Conservation (phyloP, 2,888 invertebrate species). For the Drosophila mayaguana region DNA sequence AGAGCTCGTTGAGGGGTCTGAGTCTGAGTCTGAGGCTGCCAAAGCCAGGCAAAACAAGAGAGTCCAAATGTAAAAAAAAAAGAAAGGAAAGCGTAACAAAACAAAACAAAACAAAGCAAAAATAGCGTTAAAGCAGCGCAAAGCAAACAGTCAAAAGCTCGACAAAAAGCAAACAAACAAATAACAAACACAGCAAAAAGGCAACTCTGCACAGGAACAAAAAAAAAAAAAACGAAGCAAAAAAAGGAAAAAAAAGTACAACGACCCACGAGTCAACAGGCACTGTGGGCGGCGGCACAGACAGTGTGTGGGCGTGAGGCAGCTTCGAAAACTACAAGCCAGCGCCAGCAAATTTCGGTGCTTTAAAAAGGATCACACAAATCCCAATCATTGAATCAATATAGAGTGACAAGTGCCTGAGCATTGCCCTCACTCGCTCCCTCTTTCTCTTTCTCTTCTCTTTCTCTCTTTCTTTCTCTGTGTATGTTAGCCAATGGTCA, state of each 20-base stretch:
- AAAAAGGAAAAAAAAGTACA: constrained; percentile 5
- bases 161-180: constrained; percentile 54
- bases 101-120: constrained; percentile 72
- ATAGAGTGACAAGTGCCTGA: constrained; percentile 66
- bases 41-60: constrained; percentile 37
- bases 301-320: constrained; percentile 10
- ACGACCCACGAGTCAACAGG: constrained; percentile 49
- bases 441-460: constrained; percentile 10
- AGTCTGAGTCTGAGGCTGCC: constrained; percentile 13
- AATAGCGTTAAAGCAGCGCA: constrained; percentile 76
- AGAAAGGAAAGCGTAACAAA: constrained; percentile 54
- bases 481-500: constrained; percentile 52
- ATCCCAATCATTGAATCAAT: constrained; percentile 77
- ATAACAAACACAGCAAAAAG: constrained; percentile 72
- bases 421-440: not conserved
- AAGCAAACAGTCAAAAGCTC: constrained; percentile 75
- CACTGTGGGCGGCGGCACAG: not conserved
- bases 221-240: not conserved
- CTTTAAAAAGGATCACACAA: constrained; percentile 73
- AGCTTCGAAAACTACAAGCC: constrained; percentile 54
- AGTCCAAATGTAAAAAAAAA: constrained; percentile 42
- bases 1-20: constrained; percentile 4
- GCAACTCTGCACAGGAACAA: constrained; percentile 55
- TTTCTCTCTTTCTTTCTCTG: constrained; percentile 12
- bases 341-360: constrained; percentile 50